Percentiles rank a stretch among this genome's conserved stretches.
Evolutionary conservation across 2,888 invertebrate species (phyloP).

Genomic region (Anthophora plumipes): DNA sequence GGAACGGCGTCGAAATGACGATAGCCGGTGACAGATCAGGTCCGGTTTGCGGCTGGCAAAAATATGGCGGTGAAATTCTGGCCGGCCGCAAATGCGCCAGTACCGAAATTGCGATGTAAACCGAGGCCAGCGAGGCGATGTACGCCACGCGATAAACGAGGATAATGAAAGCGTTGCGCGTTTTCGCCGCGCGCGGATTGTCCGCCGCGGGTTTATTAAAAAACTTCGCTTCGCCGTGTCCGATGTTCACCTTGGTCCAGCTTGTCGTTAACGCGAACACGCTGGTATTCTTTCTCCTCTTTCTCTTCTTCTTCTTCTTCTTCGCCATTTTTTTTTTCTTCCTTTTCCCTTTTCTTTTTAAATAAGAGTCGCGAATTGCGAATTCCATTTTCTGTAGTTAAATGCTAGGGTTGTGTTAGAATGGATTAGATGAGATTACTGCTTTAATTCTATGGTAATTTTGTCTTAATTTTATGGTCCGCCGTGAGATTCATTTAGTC

Average conservation of each 20-base stretch:
- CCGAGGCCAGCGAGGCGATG: conserved; percentile 8
- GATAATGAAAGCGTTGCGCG: conserved; percentile 47
- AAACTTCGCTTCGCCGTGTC: conserved; percentile 29
- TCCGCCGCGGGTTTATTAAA: conserved; percentile 49
- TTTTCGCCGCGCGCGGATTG: background rate
- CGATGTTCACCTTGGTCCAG: too few relatives aligned
- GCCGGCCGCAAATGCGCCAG: conserved; percentile 37
- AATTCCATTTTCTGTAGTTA: background rate
- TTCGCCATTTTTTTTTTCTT: background rate
- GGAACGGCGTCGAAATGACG: conserved; percentile 65
- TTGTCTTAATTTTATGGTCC: too few relatives aligned
- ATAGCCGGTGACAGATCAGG: conserved; percentile 58
- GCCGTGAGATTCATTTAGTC: too few relatives aligned
- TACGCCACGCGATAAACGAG: conserved; percentile 40
- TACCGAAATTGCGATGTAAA: conserved; percentile 54
- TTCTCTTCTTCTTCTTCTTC: too few relatives aligned
- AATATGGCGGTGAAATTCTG: conserved; percentile 64
- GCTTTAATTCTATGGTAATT: too few relatives aligned
- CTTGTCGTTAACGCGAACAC: conserved; percentile 1
- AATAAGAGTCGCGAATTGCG: background rate
- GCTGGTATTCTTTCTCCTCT: background rate
- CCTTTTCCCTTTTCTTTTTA: background rate
- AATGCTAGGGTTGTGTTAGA: too few relatives aligned
- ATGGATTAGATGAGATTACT: too few relatives aligned
- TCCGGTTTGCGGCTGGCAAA: conserved; percentile 56